phyloP scores from a whole-genome alignment of 2,113 vertebrate genomes.

The Mus musculus region GRCm39 chr1:52696501-52697000 shows the following conservation, averaged over 20 bases:
- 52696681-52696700: conserved; percentile 43
- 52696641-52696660: conserved; percentile 48
- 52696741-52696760: conserved; percentile 57
- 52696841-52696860: conserved; percentile 68
- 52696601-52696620: conserved; percentile 45
- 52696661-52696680: conserved; percentile 21
- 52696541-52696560: conserved; percentile 82
- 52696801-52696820: conserved; percentile 62
- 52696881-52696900: conserved; percentile 77
- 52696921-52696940: conserved; percentile 55
- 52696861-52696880: conserved; percentile 74
- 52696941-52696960: conserved; percentile 59
- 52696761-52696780: conserved; percentile 72
- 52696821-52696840: conserved; percentile 64
- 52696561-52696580: conserved; percentile 81
- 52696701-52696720: conserved; percentile 60
- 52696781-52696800: conserved; percentile 75
- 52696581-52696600: conserved; percentile 63
- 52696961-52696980: conserved; percentile 62
- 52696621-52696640: conserved; percentile 46
- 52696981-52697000: conserved; percentile 67
- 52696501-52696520: conserved; percentile 65
- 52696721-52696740: conserved; percentile 58
- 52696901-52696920: conserved; percentile 75
- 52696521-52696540: conserved; percentile 87